Evolutionary conservation across 2,888 invertebrate genomes (phyloP).

Genomic region (Heliconius hortense): DNA sequence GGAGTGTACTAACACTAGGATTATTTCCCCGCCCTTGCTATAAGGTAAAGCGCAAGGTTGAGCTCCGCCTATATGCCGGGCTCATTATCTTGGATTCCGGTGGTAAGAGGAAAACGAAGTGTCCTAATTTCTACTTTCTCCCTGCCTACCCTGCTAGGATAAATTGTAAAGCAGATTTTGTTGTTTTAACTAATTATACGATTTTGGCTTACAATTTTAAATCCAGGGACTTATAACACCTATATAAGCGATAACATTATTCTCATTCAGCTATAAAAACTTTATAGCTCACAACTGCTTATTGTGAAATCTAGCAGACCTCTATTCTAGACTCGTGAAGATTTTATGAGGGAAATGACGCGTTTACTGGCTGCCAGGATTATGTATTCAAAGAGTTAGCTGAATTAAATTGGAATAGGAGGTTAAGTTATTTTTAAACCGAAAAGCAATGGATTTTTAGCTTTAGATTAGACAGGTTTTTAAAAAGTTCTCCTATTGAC

Average conservation of each 20-base stretch:
- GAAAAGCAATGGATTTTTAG: no score
- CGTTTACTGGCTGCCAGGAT: slow-evolving; percentile 20
- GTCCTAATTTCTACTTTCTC: no score
- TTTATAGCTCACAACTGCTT: slow-evolving; percentile 46
- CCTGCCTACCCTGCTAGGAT: no score
- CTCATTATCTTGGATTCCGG: no score
- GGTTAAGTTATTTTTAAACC: slow-evolving; percentile 5
- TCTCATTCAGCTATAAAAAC: slow-evolving; percentile 45
- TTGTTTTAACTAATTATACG: no score
- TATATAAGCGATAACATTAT: slow-evolving; percentile 46
- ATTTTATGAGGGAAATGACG: slow-evolving; percentile 34
- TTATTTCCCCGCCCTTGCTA: no score
- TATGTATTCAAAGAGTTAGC: slow-evolving; percentile 22
- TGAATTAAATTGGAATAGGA: neutral
- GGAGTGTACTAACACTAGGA: neutral
- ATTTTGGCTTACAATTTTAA: neutral
- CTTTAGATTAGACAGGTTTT: no score
- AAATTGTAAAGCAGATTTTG: neutral
- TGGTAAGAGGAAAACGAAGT: no score
- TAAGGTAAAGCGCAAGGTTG: no score
- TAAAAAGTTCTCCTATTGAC: no score
- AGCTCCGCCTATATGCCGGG: no score
- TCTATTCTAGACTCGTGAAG: slow-evolving; percentile 41
- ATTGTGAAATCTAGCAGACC: slow-evolving; percentile 41
- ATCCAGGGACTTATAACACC: slow-evolving; percentile 14